Percentiles rank a stretch among this genome's conserved stretches.
Evolutionary conservation across 2,113 vertebrate species (phyloP).

Genomic region (Ranitomeya variabilis): DNA sequence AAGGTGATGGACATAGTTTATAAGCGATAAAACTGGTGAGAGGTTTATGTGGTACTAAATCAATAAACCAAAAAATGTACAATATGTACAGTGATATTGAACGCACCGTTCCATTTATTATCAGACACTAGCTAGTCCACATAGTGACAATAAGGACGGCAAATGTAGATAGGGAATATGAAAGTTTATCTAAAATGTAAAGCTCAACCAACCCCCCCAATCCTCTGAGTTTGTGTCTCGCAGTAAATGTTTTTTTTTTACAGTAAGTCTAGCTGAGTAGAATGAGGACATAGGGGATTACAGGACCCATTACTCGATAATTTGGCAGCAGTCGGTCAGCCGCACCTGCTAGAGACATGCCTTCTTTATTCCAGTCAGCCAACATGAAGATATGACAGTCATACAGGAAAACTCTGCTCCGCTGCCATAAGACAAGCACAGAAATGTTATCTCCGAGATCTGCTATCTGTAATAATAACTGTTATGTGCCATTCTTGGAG

Average conservation of each 20-base stretch:
- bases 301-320: background rate
- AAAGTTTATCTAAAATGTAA: background rate
- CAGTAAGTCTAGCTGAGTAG: background rate
- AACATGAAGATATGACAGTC: background rate
- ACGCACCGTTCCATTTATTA: too few relatives aligned
- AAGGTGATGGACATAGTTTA: too few relatives aligned
- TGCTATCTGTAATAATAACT: background rate
- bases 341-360: background rate
- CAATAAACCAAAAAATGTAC: too few relatives aligned
- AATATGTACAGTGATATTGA: too few relatives aligned
- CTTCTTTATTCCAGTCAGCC: background rate
- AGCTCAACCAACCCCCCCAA: background rate
- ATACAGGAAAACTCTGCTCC: background rate
- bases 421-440: background rate
- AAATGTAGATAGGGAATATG: background rate
- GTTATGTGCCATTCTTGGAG: background rate
- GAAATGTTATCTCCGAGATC: background rate
- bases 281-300: background rate
- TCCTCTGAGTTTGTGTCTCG: background rate
- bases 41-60: too few relatives aligned
- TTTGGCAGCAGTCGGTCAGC: background rate
- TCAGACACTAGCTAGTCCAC: background rate
- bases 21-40: too few relatives aligned
- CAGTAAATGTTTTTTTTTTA: background rate
- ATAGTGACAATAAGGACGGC: background rate